A percentile compares a stretch with the other conserved stretches of the same genome.
Conservation (phyloP, 2,888 invertebrate genomes). For the Elysia crispata region DNA sequence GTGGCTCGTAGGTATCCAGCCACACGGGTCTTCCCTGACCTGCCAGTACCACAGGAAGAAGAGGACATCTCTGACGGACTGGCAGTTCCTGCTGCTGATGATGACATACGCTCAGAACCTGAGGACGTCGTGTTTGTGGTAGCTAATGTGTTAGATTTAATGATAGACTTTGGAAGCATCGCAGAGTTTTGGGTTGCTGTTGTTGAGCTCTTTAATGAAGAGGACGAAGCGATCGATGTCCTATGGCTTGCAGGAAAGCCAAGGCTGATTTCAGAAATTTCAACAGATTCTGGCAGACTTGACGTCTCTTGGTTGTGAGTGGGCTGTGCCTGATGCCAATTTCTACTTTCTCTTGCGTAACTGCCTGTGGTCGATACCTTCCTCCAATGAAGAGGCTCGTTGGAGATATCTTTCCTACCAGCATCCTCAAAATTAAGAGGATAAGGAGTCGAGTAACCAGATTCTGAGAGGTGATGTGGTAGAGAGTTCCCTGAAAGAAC, state of each 20-base stretch:
- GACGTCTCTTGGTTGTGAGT: too few relatives aligned
- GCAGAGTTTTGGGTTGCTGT: slow-evolving; percentile 2
- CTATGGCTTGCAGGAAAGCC: neutral
- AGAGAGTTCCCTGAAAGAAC: too few relatives aligned
- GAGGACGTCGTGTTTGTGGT: neutral
- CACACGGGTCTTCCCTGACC: neutral
- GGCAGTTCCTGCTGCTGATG: neutral
- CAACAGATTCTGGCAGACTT: neutral
- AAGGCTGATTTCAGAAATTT: neutral
- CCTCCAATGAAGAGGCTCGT: slow-evolving; percentile 44
- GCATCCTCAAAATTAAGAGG: too few relatives aligned
- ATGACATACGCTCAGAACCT: neutral
- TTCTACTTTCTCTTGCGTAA: slow-evolving; percentile 58
- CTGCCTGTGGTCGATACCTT: slow-evolving; percentile 57
- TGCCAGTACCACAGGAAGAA: too few relatives aligned
- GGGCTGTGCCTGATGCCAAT: slow-evolving; percentile 53
- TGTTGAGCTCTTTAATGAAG: too few relatives aligned
- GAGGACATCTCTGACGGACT: neutral
- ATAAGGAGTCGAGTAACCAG: neutral
- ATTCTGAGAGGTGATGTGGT: neutral
- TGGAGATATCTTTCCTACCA: slow-evolving; percentile 13
- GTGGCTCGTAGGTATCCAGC: slow-evolving; percentile 47
- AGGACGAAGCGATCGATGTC: neutral
- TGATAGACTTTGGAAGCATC: neutral
- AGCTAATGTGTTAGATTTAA: neutral